phyloP scores from a whole-genome alignment of 2,113 vertebrate species.

The Ceuthmochares aereus region DNA sequence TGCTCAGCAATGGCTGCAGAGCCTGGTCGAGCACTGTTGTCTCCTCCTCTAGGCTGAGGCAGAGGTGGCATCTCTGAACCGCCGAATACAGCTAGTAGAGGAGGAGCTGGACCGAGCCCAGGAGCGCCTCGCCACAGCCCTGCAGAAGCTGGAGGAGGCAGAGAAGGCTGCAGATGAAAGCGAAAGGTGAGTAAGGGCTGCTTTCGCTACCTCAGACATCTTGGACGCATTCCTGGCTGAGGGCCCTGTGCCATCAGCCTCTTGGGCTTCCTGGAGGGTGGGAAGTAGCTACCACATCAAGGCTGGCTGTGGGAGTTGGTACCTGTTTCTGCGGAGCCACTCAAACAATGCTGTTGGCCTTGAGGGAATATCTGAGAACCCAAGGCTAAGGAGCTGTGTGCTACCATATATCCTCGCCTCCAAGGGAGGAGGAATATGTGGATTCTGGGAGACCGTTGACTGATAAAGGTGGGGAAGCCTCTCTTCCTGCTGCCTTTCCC shows the following conservation, averaged over 20 bases:
- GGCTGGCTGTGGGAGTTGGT: neutral
- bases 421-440: neutral
- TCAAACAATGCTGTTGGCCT: neutral
- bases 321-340: neutral
- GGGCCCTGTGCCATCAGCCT: neutral
- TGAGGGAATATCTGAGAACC: neutral
- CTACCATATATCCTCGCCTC: rapidly evolving
- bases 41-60: slow-evolving; percentile 83
- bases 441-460: neutral
- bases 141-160: slow-evolving; percentile 90
- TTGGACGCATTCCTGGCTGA: rapidly evolving
- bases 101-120: slow-evolving; percentile 90
- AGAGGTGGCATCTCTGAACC: slow-evolving; percentile 86
- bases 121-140: slow-evolving; percentile 85
- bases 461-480: neutral
- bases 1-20: neutral
- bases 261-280: neutral
- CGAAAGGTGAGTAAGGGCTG: slow-evolving; percentile 80
- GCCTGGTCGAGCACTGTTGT: neutral
- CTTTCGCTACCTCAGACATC: rapidly evolving
- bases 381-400: neutral
- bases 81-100: slow-evolving; percentile 91
- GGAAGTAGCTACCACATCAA: neutral
- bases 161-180: slow-evolving; percentile 93
- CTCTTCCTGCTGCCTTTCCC: neutral